Evolutionary conservation across 2,113 vertebrate genomes (phyloP), one percentile per base, ranked within the genome.

Genomic region (Indicator maculatus): DNA sequence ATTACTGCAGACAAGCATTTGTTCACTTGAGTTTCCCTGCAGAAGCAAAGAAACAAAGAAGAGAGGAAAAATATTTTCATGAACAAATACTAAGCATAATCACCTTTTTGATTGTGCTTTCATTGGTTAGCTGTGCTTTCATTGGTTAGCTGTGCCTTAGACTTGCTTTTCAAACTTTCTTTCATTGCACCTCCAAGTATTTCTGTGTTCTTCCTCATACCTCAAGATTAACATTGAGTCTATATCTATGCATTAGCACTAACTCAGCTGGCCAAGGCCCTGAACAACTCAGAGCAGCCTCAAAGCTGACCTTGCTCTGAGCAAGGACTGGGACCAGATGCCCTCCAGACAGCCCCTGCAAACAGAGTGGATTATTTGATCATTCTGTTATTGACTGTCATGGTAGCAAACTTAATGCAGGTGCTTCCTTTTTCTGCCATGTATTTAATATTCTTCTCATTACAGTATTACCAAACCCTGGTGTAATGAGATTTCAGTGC

Each of bases 371-470:
- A 77, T 94, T 91, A 74, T 71, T 88, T 18, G 1, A 56, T 82
- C 64, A 88, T 83, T 86, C 69, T 94, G 90, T 95, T 95, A 24
- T 90, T 90, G 93, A 86, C 64, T 95, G 95, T 93, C 86, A 90
- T 93, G 88, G 95, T 47, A 94, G 88, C 92, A 96, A 96, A 87
- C 82, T 84, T 65, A 87, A 33, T 83, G 65, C 64, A 95, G 78
- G 82, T 92, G 52, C 93, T 96, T 96, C 93, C 75, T 95, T 91
- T 91, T 91, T 94, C 89, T 87, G 47, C 63, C 58, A 88, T 72
- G 69, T 88, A 93, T 84, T 95, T 81, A 70, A 76, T 86, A 89
- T 93, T 94, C 88, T 95, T 88, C 93, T 93, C 85, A 91, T 89
- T 93, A 91, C 1, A 2, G 24, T 74, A 64, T 83, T 93, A 83